Conservation (phyloP, 2,888 invertebrate genomes). For the Sclerodermus sp. region DNA sequence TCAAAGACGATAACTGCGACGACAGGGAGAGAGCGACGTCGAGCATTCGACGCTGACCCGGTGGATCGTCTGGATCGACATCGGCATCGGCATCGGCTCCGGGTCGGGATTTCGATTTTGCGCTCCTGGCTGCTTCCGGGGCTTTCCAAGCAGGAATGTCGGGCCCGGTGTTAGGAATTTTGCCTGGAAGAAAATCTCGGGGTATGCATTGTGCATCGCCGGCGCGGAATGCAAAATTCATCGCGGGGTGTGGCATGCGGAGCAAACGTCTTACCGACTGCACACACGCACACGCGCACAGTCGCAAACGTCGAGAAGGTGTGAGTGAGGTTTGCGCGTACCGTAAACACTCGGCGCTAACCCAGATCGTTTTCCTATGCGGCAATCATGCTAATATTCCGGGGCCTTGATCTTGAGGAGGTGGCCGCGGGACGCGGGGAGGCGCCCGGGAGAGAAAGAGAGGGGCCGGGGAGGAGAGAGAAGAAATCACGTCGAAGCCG, state of each 20-base stretch:
- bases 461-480: neutral
- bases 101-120: no score
- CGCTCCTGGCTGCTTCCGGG: no score
- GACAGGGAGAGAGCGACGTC: no score
- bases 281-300: no score
- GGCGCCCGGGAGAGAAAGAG: neutral
- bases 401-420: slow-evolving; percentile 40
- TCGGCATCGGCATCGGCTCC: no score
- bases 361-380: slow-evolving; percentile 39
- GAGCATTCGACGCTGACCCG: no score
- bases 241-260: slow-evolving; percentile 39
- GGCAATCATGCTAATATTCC: slow-evolving; percentile 36
- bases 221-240: slow-evolving; percentile 39
- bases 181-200: neutral
- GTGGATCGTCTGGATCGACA: no score
- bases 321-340: no score
- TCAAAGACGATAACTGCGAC: no score
- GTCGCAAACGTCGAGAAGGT: no score
- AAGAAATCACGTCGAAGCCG: neutral
- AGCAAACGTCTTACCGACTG: slow-evolving; percentile 44
- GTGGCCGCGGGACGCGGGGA: neutral
- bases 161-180: no score
- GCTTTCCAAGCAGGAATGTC: no score
- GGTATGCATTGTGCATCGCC: slow-evolving; percentile 10
- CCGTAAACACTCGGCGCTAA: slow-evolving; percentile 19